These are phyloP conservation scores for Burhinus bistriatus DNA, from an alignment of 2,113 vertebrate species.

Conservation along the genomic window DNA sequence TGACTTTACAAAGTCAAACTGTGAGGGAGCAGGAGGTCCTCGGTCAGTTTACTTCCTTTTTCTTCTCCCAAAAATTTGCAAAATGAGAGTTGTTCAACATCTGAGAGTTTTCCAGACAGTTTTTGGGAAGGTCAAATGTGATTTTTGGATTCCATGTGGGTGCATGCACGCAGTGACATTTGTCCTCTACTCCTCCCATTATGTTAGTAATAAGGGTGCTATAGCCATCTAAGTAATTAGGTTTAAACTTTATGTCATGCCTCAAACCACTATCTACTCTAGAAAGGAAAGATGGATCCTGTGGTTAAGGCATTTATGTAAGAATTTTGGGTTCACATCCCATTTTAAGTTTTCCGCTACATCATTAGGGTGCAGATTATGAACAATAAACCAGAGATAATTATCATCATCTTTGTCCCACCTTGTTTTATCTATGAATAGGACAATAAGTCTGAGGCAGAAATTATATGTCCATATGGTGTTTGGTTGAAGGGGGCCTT, in stretches of 20 bases:
- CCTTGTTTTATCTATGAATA: background rate
- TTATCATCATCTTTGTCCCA: background rate
- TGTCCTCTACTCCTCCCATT: background rate
- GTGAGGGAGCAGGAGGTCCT: background rate
- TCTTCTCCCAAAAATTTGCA: background rate
- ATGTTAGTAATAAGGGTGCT: background rate
- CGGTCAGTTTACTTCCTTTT: background rate
- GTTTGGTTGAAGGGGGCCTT: background rate
- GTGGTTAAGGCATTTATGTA: background rate
- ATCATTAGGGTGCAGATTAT: background rate
- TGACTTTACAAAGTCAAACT: background rate
- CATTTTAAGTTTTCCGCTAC: background rate
- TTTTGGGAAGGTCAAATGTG: background rate
- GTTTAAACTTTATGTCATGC: background rate
- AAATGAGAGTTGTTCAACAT: background rate
- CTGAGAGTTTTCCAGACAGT: background rate
- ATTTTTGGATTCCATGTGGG: background rate
- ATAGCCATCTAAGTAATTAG: background rate
- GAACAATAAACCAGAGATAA: background rate
- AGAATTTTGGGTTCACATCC: background rate
- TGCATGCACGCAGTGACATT: background rate
- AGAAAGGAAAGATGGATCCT: background rate
- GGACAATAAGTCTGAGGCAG: background rate
- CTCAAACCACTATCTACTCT: background rate
- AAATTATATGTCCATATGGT: background rate